These are phyloP conservation scores for Leptogaster cylindrica DNA, from an alignment of 2,888 invertebrate species.

Conservation along the genomic window DNA sequence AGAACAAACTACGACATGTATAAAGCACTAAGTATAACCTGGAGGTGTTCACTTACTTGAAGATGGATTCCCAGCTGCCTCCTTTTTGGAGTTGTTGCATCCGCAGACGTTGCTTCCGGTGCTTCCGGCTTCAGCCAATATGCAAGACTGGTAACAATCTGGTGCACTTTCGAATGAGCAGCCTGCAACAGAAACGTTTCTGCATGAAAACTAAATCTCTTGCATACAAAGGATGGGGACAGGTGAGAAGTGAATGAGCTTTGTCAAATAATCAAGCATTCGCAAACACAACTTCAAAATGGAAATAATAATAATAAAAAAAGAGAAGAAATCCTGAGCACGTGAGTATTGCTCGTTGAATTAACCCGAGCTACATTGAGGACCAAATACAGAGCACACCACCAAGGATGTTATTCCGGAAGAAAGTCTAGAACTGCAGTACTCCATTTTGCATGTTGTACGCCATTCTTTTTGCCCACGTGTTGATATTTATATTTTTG, in stretches of 20 bases:
- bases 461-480: no score
- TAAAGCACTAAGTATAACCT: background rate
- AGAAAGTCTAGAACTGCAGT: background rate
- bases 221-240: background rate
- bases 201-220: background rate
- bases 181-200: conserved; percentile 33
- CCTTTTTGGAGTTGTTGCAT: conserved; percentile 29
- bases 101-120: conserved; percentile 10
- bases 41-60: conserved; percentile 34
- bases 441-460: no score
- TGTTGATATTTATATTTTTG: no score
- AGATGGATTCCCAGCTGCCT: conserved; percentile 1
- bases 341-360: no score
- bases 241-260: background rate
- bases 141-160: conserved; percentile 30
- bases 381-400: no score
- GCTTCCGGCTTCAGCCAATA: conserved; percentile 5
- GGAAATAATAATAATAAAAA: no score
- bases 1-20: background rate
- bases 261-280: background rate
- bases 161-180: background rate
- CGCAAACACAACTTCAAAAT: conserved; percentile 5
- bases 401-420: no score
- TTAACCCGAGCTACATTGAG: no score
- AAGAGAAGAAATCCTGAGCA: no score